Percentiles rank a stretch among this genome's conserved stretches.
These are phyloP conservation scores for Semotilus atromaculatus DNA, from an alignment of 2,797 vertebrate species.

Conservation along the genomic window DNA sequence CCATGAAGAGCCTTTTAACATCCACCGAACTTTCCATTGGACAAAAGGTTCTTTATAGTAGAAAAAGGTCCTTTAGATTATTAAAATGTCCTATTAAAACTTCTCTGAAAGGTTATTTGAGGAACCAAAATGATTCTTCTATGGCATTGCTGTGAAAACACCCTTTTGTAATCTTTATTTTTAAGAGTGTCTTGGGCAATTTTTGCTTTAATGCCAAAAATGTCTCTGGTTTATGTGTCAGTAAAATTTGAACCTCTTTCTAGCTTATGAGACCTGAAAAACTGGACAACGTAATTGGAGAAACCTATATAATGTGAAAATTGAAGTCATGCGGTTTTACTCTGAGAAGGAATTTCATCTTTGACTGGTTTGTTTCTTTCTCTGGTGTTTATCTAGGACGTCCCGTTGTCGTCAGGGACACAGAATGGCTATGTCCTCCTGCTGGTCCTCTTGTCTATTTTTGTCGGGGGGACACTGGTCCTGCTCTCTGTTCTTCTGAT, in stretches of 20 bases:
- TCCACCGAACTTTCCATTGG: neutral
- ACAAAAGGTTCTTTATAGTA: neutral
- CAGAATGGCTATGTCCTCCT: conserved; percentile 89
- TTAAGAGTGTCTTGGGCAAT: neutral
- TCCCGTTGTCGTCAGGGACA: conserved; percentile 70
- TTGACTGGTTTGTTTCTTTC: conserved; percentile 14
- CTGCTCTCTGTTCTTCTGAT: conserved; percentile 87
- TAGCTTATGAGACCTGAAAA: neutral
- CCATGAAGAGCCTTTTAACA: neutral
- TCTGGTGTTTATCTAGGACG: conserved; percentile 63
- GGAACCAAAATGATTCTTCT: neutral
- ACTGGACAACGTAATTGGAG: neutral
- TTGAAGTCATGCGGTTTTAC: conserved; percentile 35
- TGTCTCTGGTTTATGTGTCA: neutral
- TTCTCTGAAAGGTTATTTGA: neutral
- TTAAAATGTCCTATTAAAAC: neutral
- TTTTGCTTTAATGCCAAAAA: conserved; percentile 15
- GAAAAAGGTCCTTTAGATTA: neutral
- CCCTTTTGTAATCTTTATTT: neutral
- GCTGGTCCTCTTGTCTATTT: conserved; percentile 88
- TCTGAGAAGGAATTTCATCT: conserved; percentile 8
- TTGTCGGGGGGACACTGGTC: conserved; percentile 88
- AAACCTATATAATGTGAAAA: neutral
- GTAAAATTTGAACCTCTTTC: neutral
- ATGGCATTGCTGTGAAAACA: neutral